Percentiles rank a stretch among this genome's conserved stretches.
phyloP scores from a whole-genome alignment of 1,140 invertebrate species.

The Solenopsis invicta region DNA sequence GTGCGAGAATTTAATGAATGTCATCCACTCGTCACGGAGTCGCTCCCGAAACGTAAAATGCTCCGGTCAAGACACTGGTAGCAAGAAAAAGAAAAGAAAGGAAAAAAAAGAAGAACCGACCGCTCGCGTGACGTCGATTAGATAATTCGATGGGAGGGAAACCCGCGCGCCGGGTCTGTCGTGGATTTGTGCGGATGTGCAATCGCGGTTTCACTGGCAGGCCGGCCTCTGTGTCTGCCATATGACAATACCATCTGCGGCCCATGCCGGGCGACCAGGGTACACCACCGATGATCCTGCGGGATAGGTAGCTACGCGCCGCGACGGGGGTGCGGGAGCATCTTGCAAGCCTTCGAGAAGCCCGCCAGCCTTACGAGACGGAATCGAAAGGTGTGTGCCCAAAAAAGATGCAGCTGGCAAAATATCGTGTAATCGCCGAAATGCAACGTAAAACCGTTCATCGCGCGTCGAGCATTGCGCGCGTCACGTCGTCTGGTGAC shows the following conservation, averaged over 20 bases:
- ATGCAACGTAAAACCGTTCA: background rate
- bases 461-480: background rate
- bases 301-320: constrained; percentile 39
- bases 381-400: constrained; percentile 73
- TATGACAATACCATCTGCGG: constrained; percentile 85
- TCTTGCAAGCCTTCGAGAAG: constrained; percentile 79
- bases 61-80: background rate
- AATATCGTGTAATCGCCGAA: constrained; percentile 66
- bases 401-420: constrained; percentile 73
- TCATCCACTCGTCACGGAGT: background rate
- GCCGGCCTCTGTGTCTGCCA: constrained; percentile 78
- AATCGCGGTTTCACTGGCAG: constrained; percentile 74
- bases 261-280: constrained; percentile 66
- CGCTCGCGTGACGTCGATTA: constrained; percentile 71
- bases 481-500: background rate
- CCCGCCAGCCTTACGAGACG: constrained; percentile 74
- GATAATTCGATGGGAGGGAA: constrained; percentile 58
- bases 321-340: constrained; percentile 67
- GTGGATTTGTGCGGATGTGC: constrained; percentile 70
- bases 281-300: constrained; percentile 34
- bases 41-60: background rate
- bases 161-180: constrained; percentile 35
- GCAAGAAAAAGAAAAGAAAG: background rate
- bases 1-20: background rate
- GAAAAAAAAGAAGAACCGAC: background rate